Conservation (phyloP, 2,888 invertebrate species). For the Epsilonema sp. region DNA sequence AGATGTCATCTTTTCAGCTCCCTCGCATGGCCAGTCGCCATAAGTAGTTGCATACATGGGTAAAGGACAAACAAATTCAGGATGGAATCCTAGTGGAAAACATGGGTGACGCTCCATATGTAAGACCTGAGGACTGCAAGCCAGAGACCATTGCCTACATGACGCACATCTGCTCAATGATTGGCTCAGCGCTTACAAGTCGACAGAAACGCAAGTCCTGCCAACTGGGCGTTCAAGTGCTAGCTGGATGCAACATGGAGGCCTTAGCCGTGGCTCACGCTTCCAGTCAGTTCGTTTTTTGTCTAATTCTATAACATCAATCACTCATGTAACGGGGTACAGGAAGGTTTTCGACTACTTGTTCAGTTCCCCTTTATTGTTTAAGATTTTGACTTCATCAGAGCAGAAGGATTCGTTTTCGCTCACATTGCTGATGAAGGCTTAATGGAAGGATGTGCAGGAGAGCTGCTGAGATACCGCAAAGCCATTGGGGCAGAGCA, state of each 20-base stretch:
- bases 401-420: constrained; percentile 58
- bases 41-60: too few relatives aligned
- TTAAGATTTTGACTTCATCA: constrained; percentile 40
- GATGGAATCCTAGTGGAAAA: background rate
- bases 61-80: too few relatives aligned
- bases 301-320: too few relatives aligned
- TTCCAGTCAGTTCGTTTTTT: constrained; percentile 35
- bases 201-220: constrained; percentile 31
- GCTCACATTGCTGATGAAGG: constrained; percentile 61
- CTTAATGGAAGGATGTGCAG: constrained; percentile 52
- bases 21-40: too few relatives aligned
- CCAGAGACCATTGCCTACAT: constrained; percentile 41
- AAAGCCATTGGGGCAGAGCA: constrained; percentile 45
- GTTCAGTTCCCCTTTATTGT: too few relatives aligned
- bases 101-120: background rate
- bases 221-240: constrained; percentile 39
- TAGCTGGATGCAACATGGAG: constrained; percentile 54
- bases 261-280: constrained; percentile 54
- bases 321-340: too few relatives aligned
- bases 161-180: constrained; percentile 43
- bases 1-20: too few relatives aligned
- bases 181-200: constrained; percentile 42
- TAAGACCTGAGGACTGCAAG: background rate
- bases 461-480: constrained; percentile 48
- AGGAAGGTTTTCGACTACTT: too few relatives aligned